These are phyloP conservation scores for Momotus momota DNA, from an alignment of 2,797 vertebrate species.

Conservation along the genomic window DNA sequence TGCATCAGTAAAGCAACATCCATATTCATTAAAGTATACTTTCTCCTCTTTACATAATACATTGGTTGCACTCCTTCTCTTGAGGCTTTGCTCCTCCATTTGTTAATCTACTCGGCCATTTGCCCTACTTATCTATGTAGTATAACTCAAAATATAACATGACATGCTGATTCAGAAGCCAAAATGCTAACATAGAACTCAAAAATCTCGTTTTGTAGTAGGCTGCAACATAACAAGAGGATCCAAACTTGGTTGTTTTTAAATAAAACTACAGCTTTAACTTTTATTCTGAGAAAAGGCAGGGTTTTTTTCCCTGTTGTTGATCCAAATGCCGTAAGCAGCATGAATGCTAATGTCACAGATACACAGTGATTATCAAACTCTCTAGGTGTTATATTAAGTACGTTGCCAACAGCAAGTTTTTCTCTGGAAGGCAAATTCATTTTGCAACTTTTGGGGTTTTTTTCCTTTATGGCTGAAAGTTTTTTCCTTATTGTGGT, in stretches of 20 bases:
- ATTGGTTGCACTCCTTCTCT: neutral
- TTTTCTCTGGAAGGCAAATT: conserved; percentile 63
- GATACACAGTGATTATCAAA: conserved; percentile 33
- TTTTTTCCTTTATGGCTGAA: conserved; percentile 24
- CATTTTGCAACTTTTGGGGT: neutral
- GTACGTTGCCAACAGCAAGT: conserved; percentile 41
- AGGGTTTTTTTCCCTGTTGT: conserved; percentile 52
- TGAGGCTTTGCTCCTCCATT: neutral
- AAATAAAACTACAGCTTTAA: conserved; percentile 57
- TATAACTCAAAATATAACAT: neutral
- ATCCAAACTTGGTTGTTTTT: conserved; percentile 37
- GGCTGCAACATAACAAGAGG: neutral
- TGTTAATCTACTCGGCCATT: conserved; percentile 12
- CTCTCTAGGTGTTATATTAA: conserved; percentile 43
- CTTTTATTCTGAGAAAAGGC: conserved; percentile 57
- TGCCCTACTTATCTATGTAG: neutral
- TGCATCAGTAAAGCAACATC: neutral
- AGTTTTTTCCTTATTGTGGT: conserved; percentile 23
- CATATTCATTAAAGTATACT: neutral
- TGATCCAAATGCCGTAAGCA: conserved; percentile 68
- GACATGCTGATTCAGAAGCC: neutral
- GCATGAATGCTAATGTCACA: conserved; percentile 29
- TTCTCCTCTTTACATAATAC: neutral
- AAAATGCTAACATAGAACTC: neutral
- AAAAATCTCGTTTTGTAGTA: neutral